These are phyloP conservation scores for Byasa hedistus DNA, from an alignment of 2,888 invertebrate genomes.

Conservation along the genomic window DNA sequence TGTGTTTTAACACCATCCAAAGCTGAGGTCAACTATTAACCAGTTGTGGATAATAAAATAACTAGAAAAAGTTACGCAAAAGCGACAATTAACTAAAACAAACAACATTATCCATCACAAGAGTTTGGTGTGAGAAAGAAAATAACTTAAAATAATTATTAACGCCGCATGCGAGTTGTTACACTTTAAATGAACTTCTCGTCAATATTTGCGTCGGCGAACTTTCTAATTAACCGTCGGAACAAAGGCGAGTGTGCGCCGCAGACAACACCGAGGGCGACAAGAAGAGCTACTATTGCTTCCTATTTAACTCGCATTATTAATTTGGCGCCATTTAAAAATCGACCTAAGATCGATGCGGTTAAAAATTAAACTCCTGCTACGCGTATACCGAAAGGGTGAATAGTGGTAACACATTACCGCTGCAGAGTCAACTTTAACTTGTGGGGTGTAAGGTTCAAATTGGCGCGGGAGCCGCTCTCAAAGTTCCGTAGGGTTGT, in stretches of 20 bases:
- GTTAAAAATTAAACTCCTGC: conserved; percentile 34
- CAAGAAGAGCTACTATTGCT: conserved; percentile 53
- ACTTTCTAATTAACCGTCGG: conserved; percentile 69
- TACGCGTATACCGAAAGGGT: conserved; percentile 21
- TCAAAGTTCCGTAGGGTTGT: conserved; percentile 58
- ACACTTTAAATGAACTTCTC: conserved; percentile 39
- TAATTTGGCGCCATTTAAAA: conserved; percentile 33
- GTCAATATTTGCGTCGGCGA: conserved; percentile 45
- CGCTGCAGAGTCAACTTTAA: conserved; percentile 44
- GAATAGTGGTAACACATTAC: conserved; percentile 20
- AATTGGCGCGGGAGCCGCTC: conserved; percentile 34
- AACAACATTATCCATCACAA: too few relatives aligned
- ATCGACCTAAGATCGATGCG: conserved; percentile 33
- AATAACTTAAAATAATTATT: neutral
- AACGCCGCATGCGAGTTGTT: conserved; percentile 36
- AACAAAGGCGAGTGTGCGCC: conserved; percentile 56
- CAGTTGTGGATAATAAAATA: too few relatives aligned
- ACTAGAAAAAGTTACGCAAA: too few relatives aligned
- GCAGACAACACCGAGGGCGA: conserved; percentile 59
- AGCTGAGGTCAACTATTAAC: too few relatives aligned
- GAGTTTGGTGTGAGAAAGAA: neutral
- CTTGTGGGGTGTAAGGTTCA: conserved; percentile 38
- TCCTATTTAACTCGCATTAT: conserved; percentile 40
- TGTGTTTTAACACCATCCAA: too few relatives aligned
- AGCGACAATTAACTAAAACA: too few relatives aligned